Evolutionary conservation across 2,888 invertebrate species (phyloP), one percentile per base, ranked within the genome.

Genomic region (Polydesmus complanatus): DNA sequence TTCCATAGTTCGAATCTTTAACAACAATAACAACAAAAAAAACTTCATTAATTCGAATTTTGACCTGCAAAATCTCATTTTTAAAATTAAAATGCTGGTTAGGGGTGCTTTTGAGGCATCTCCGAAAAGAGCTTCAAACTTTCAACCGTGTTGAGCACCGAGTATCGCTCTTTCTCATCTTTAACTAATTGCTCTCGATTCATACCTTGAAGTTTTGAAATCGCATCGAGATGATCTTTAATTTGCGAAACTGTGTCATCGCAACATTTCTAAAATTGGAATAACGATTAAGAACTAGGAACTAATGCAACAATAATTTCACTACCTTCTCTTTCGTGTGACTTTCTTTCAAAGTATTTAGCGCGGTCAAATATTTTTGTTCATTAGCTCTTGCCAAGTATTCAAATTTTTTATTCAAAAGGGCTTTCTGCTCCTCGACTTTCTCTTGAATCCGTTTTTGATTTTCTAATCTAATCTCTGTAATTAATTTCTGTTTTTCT

Each of bases 271-370:
- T 56, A 23, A 56, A 22, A 56, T 47, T 3, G 5, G 5, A 8
- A 5, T 14, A 14, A 5, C 37, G 14, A 37, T 5, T n/a, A n/a
- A n/a, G n/a, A 37, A 37, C 37, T 8, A 37, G 14, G 5, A 5
- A 14, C 14, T 37, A 37, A 8, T 37, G 5, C 5, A 8, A 37
- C 37, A 37, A 37, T n/a, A 14, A 8, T 1, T 23, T 56, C 48
- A n/a, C n/a, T n/a, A 58, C 58, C 22, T 58, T 58, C 51, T 58
- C 58, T 50, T 58, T 58, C 8, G 58, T 27, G 27, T 58, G 58
- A n/a, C 52, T 58, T 22, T 52, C 52, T 27, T 58, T 25, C 51
- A 58, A 51, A 19, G 21, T 21, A 26, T 58, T 49, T 27, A 58
- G 23, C 5, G 52, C 58, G n/a, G 51, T n/a, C n/a, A 58, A 21